Evolutionary conservation across 30 jellyfish, hydroid and myxozoan species (phyloP).

Genomic region (Turritopsis rubra): DNA sequence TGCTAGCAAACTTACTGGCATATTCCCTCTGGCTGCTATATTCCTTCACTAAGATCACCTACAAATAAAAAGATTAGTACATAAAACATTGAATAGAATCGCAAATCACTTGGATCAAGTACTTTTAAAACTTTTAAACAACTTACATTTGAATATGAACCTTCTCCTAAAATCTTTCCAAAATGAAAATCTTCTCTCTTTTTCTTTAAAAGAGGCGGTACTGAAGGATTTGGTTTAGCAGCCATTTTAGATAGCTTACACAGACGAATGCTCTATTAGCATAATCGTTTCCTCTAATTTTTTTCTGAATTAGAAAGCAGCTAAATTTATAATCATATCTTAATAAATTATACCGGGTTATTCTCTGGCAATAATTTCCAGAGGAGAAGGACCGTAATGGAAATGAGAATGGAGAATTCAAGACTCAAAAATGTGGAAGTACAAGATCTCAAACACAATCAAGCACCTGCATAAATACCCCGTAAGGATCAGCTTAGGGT

Average conservation of each 20-base stretch:
- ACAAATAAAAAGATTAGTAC: not conserved
- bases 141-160: conserved; percentile 90
- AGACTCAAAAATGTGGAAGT: no score
- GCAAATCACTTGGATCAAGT: not conserved
- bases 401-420: no score
- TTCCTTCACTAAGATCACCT: conserved; percentile 17
- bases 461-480: no score
- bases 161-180: conserved; percentile 88
- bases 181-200: conserved; percentile 73
- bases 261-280: not conserved
- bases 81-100: not conserved
- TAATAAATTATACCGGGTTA: no score
- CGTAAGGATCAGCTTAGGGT: no score
- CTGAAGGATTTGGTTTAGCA: not conserved
- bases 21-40: not conserved
- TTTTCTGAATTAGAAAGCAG: no score
- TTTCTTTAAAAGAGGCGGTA: conserved; percentile 27
- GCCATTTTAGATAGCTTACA: not conserved
- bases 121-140: not conserved
- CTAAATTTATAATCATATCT: no score
- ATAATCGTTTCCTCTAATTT: no score
- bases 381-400: no score
- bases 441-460: no score
- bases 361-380: no score
- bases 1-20: not conserved